These are phyloP conservation scores for Marronus borbonicus DNA, from an alignment of 2,888 invertebrate genomes.

Conservation along the genomic window DNA sequence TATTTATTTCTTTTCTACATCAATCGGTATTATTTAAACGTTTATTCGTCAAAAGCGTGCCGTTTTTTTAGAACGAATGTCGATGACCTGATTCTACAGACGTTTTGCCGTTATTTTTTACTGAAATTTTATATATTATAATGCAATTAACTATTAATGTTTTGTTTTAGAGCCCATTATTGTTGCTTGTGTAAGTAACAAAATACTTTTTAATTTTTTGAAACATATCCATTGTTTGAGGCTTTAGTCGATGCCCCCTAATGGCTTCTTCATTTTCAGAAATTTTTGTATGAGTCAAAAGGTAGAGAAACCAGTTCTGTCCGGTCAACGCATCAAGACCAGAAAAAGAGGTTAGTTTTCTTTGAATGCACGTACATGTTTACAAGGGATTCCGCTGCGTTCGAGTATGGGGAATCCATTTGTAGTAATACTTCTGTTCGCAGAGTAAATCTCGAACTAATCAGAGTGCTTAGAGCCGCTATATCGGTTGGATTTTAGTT, in stretches of 20 bases:
- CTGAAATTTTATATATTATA: constrained; percentile 47
- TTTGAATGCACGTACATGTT: constrained; percentile 17
- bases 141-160: constrained; percentile 51
- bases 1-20: constrained; percentile 11
- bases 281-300: constrained; percentile 99
- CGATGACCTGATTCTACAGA: constrained; percentile 53
- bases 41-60: constrained; percentile 28
- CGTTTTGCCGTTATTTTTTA: constrained; percentile 49
- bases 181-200: constrained; percentile 54
- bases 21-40: constrained; percentile 23
- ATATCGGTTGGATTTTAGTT: too few species aligned
- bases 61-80: constrained; percentile 46
- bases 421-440: too few species aligned
- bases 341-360: constrained; percentile 94
- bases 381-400: constrained; percentile 1
- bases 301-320: constrained; percentile 99
- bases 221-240: constrained; percentile 39
- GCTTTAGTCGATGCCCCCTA: constrained; percentile 17
- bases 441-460: too few species aligned
- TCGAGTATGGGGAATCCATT: too few species aligned
- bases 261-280: constrained; percentile 62
- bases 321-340: constrained; percentile 99
- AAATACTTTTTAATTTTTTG: constrained; percentile 49
- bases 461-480: too few species aligned
- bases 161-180: constrained; percentile 54